phyloP scores from a whole-genome alignment of 2,113 vertebrate species.

The Thalassarche chlororhynchos region DNA sequence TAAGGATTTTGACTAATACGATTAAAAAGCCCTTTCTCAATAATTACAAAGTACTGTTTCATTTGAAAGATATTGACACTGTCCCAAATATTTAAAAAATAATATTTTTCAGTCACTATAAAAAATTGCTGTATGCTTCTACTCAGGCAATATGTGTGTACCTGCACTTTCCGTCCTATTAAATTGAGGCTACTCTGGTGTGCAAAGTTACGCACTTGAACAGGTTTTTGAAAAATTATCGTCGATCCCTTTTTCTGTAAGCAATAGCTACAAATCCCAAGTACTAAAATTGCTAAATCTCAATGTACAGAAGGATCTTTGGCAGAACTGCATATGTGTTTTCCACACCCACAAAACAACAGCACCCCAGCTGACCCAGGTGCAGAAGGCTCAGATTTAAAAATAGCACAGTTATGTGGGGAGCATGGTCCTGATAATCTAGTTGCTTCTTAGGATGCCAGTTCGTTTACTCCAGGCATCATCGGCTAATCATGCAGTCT shows the following conservation, averaged over 20 bases:
- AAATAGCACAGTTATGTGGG: not conserved
- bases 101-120: not conserved
- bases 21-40: not conserved
- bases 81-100: not conserved
- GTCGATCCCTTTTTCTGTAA: rapidly evolving
- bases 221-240: not conserved
- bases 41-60: not conserved
- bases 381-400: not conserved
- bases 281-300: not conserved
- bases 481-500: not conserved
- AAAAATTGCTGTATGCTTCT: not conserved
- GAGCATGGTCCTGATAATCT: rapidly evolving
- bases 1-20: not conserved
- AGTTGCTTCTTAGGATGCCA: not conserved
- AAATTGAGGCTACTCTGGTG: not conserved
- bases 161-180: not conserved
- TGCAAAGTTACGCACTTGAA: not conserved
- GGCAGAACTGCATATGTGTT: rapidly evolving
- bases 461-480: not conserved
- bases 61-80: not conserved
- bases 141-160: not conserved
- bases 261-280: not conserved
- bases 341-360: not conserved
- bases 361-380: not conserved
- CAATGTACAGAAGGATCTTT: not conserved